Evolutionary conservation across 2,888 invertebrate species (phyloP).

Genomic region (Anagyrus pseudococci): DNA sequence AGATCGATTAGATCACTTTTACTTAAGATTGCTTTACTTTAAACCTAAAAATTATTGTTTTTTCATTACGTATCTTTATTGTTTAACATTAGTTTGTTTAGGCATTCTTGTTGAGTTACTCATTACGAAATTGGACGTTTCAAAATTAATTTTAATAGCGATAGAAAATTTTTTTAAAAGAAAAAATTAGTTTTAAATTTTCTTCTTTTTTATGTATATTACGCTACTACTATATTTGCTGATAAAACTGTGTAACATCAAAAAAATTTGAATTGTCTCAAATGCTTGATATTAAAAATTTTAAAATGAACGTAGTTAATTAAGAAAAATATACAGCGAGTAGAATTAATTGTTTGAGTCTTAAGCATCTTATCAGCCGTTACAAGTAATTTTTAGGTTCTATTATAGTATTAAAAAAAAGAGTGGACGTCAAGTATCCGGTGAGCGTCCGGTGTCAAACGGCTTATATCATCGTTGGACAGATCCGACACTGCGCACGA

Average conservation of each 20-base stretch:
- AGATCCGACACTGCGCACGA: slow-evolving; percentile 52
- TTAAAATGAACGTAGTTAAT: neutral
- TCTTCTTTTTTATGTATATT: too few relatives aligned
- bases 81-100: slow-evolving; percentile 12
- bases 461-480: slow-evolving; percentile 53
- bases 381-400: slow-evolving; percentile 37
- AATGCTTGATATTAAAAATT: neutral
- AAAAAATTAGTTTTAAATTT: neutral
- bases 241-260: too few relatives aligned
- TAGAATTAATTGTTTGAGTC: slow-evolving; percentile 2
- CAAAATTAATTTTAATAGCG: slow-evolving; percentile 6
- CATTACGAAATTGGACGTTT: slow-evolving; percentile 17
- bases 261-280: too few relatives aligned
- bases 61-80: slow-evolving; percentile 34
- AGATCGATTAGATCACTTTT: slow-evolving; percentile 26
- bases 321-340: neutral
- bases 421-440: slow-evolving; percentile 3
- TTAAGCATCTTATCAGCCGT: neutral
- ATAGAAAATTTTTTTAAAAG: neutral
- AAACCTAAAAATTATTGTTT: slow-evolving; percentile 40
- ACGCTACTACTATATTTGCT: too few relatives aligned
- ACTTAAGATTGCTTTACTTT: slow-evolving; percentile 22
- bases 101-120: slow-evolving; percentile 15
- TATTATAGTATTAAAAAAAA: slow-evolving; percentile 14
- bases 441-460: slow-evolving; percentile 44